Base-by-base conservation (phyloP, 1,140 invertebrate species). In the Calycopis cecrops region DNA sequence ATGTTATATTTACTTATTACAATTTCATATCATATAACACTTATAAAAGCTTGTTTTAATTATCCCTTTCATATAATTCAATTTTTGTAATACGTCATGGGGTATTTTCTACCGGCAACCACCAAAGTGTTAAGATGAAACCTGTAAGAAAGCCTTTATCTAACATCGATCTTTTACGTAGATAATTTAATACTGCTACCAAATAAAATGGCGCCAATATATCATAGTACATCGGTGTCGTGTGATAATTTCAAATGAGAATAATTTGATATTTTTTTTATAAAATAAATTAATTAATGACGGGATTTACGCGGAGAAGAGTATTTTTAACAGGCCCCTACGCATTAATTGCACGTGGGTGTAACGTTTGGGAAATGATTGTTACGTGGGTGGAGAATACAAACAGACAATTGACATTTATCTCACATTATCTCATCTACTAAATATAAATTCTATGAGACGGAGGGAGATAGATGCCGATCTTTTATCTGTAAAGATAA, bases 281-380 rank as follows among this genome's bases (percentile, higher is more conserved):
- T 73, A 67, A 73, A 82, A 76, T 80, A 76, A 81, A 73, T 74
- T 72, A 80, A 77, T 79, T 77, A 82, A 78, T 62, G 70, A 74
- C 59, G 69, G 40, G 40, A 44, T 44, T 16, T 16, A 16, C 40
- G 7, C 14, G 7, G 40, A 16, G 17, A 44, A 44, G 12, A 44
- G 12, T 16, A 44, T 44, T 44, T 44, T 44, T 44, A 44, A 44
- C 40, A 44, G 17, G 40, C 40, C 17, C 40, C 40, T 44, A 44
- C 40, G 40, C 40, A 17, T 16, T 44, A 16, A 14, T 40, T 14
- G 14, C 6, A 16, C 40, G 40, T 44, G 40, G 40, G 40, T 40
- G 38, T 14, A 8, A 7, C 14, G 4, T n/a, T n/a, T 44, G 40
- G 40, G 40, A 44, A 28, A 28, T 28, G 21, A 28, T 28, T 28